Conservation (phyloP, 2,797 vertebrate species). For the Staurois parvus region DNA sequence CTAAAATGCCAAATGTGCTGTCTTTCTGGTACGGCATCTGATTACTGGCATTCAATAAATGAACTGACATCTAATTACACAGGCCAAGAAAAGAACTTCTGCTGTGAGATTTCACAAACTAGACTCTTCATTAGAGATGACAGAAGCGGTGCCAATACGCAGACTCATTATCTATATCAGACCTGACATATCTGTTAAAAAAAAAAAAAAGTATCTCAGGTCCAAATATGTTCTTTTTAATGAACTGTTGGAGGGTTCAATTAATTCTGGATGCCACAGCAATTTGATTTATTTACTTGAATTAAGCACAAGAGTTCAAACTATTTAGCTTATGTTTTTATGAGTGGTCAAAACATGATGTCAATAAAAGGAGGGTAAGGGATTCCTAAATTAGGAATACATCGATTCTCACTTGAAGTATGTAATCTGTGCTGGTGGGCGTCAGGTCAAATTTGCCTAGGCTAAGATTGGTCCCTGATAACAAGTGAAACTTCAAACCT, state of each 20-base stretch:
- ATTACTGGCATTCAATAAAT: conserved; percentile 65
- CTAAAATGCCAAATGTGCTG: conserved; percentile 58
- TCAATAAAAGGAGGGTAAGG: neutral
- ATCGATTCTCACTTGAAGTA: neutral
- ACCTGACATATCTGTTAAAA: conserved; percentile 61
- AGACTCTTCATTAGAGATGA: conserved; percentile 65
- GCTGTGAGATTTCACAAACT: conserved; percentile 57
- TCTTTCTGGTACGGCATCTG: conserved; percentile 56
- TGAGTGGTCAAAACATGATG: neutral
- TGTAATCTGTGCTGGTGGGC: neutral
- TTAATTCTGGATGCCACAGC: conserved; percentile 27
- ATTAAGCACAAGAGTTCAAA: conserved; percentile 18
- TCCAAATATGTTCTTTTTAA: conserved; percentile 53
- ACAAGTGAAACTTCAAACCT: neutral
- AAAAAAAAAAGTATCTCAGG: conserved; percentile 56
- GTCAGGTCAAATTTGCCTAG: neutral
- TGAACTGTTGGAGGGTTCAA: conserved; percentile 39
- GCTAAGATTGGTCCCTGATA: neutral
- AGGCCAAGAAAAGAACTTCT: conserved; percentile 53
- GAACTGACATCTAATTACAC: conserved; percentile 66
- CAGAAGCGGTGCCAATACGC: conserved; percentile 53
- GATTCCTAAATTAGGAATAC: conserved; percentile 29
- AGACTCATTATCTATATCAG: conserved; percentile 63
- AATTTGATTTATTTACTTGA: conserved; percentile 44
- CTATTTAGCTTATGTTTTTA: conserved; percentile 27